Percentiles rank a stretch among this genome's conserved stretches.
Conservation (phyloP, 1,140 invertebrate genomes). For the Pseudomyrmex flavicornis region DNA sequence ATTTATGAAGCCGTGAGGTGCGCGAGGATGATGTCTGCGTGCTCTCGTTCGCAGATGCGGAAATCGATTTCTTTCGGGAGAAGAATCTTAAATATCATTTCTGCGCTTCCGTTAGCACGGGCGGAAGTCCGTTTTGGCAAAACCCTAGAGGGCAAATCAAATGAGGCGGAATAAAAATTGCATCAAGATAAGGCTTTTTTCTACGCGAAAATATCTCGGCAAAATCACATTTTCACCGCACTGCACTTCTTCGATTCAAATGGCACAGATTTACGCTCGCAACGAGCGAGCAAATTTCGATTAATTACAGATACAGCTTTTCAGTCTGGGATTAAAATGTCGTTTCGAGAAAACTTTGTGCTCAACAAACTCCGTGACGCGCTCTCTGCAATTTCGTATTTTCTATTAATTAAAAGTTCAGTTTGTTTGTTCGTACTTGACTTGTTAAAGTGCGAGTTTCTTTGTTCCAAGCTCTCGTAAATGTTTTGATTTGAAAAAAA, state of each 20-base stretch:
- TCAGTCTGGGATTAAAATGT: conserved; percentile 9
- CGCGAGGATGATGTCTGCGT: conserved; percentile 48
- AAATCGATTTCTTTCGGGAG: conserved; percentile 66
- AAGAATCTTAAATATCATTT: conserved; percentile 65
- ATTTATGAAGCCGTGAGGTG: conserved; percentile 63
- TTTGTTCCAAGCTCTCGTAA: not conserved
- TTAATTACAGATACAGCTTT: not conserved
- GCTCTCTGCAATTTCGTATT: conserved; percentile 2
- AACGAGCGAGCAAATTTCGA: not conserved
- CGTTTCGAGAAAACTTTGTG: not conserved
- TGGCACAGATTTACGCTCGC: conserved; percentile 22
- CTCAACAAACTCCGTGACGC: not conserved
- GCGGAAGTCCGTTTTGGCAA: not conserved
- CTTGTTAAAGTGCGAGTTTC: conserved; percentile 26
- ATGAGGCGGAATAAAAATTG: conserved; percentile 43
- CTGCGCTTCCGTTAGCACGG: conserved; percentile 43
- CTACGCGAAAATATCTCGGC: conserved; percentile 12
- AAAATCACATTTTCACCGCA: conserved; percentile 30
- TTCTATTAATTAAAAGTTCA: conserved; percentile 2
- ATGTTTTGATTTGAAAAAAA: conserved; percentile 1
- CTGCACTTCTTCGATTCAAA: not conserved
- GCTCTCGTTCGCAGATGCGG: conserved; percentile 44
- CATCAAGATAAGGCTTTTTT: conserved; percentile 16
- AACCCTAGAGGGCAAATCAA: conserved; percentile 16
- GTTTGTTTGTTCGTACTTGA: not conserved